Evolutionary conservation across 1,140 invertebrate species (phyloP), one percentile per base, ranked within the genome.

Genomic region (Drosophila melanogaster): DNA sequence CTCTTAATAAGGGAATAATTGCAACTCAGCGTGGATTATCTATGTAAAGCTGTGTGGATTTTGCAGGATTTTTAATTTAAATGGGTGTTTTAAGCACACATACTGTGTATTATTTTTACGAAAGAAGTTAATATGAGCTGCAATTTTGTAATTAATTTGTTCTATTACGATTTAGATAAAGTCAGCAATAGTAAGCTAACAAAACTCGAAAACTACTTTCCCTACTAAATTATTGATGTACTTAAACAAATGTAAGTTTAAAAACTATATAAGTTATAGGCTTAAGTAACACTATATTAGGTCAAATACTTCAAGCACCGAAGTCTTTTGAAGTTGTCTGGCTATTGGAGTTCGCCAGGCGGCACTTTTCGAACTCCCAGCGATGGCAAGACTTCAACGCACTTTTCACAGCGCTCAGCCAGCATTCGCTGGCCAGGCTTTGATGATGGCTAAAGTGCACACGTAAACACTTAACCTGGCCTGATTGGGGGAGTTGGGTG

Each of bases 381-480:
- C 59, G 41, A 43, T 30, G 33, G 19, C 19, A 43, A 53, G 24
- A 33, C 5, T 22, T 43, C 30, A 58, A 58, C 43, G 44, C 56
- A 57, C 49, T 56, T 51, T 41, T 38, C 41, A 15, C 49, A 12
- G n/a, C 26, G 4, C 19, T 17, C 44, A 54, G 10, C 11, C 30
- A 50, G 47, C 30, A 44, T 37, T 37, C 49, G 62, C 30, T 65
- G 64, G 64, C 60, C 49, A 24, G 38, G 6, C 38, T 62, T 43
- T 54, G 35, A 47, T 41, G 59, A 40, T 26, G 43, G 15, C 43
- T 40, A 40, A 62, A 60, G 53, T 86, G 62, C 51, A 74, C 81
- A 85, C 81, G 81, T 80, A 85, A 86, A 86, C 81, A 86, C 81
- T 85, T 81, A 86, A n/a, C 64, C 15, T 53, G 46, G 60, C 41